These are phyloP conservation scores for Triplophysa bombifrons DNA, from an alignment of 2,797 vertebrate genomes.

Conservation along the genomic window DNA sequence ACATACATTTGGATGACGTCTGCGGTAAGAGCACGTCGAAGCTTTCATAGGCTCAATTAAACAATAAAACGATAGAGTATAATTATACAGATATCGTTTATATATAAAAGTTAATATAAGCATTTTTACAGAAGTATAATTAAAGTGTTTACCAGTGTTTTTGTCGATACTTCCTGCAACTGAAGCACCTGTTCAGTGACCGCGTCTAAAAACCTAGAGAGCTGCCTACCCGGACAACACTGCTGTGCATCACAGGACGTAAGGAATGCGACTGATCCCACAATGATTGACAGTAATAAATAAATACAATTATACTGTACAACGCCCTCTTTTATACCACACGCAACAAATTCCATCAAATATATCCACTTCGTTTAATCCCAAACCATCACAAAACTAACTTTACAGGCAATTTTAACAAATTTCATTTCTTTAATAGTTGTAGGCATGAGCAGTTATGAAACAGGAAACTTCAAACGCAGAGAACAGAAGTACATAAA, in stretches of 20 bases:
- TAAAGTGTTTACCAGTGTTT: not conserved
- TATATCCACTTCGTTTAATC: not conserved
- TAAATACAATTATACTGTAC: too few relatives aligned
- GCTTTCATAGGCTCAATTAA: not conserved
- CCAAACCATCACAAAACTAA: not conserved
- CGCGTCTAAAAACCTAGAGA: not conserved
- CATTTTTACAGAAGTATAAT: too few relatives aligned
- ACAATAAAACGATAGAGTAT: not conserved
- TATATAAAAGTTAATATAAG: not conserved
- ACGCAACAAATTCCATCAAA: not conserved
- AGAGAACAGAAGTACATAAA: conserved; percentile 8
- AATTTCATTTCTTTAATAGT: conserved; percentile 1
- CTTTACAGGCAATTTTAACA: not conserved
- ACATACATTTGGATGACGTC: too few relatives aligned
- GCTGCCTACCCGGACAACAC: not conserved
- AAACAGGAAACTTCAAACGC: conserved; percentile 3
- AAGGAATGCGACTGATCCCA: too few relatives aligned
- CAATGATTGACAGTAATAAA: too few relatives aligned
- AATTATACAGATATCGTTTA: too few relatives aligned
- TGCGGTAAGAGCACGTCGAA: not conserved
- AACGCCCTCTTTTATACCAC: not conserved
- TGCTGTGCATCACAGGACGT: not conserved
- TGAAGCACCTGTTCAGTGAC: not conserved
- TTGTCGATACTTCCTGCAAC: conserved; percentile 19
- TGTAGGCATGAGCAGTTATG: conserved; percentile 6